These are phyloP conservation scores for Karalla daura DNA, from an alignment of 2,797 vertebrate species.

Conservation along the genomic window DNA sequence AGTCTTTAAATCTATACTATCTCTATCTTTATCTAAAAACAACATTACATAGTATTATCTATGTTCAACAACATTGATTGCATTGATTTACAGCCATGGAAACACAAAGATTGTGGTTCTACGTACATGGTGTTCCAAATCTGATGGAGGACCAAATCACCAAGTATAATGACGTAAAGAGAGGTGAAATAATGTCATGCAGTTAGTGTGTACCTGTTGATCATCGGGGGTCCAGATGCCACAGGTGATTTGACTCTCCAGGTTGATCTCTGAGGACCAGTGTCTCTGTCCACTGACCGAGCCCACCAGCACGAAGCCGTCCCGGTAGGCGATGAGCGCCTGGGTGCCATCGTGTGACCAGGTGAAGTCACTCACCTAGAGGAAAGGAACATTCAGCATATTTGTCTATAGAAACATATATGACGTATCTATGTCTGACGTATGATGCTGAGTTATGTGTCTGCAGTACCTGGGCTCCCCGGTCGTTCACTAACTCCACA, in stretches of 20 bases:
- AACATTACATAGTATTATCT: no score
- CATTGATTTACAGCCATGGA: no score
- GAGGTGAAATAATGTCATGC: neutral
- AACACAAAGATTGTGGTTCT: no score
- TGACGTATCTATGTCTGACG: neutral
- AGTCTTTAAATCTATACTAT: no score
- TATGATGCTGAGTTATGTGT: neutral
- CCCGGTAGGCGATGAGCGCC: slow-evolving; percentile 97
- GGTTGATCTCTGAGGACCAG: slow-evolving; percentile 99
- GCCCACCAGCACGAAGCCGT: slow-evolving; percentile 97
- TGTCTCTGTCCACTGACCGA: slow-evolving; percentile 98
- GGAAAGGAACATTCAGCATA: neutral
- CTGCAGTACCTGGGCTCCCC: slow-evolving; percentile 93
- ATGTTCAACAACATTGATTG: no score
- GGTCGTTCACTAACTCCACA: slow-evolving; percentile 97
- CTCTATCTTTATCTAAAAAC: no score
- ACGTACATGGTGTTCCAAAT: no score
- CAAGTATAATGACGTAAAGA: neutral
- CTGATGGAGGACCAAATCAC: no score
- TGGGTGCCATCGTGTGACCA: slow-evolving; percentile 99
- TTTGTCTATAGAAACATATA: no score
- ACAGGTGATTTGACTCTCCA: slow-evolving; percentile 99
- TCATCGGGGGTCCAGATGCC: slow-evolving; percentile 99
- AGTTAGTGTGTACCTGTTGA: slow-evolving; percentile 89
- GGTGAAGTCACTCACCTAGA: slow-evolving; percentile 97